Evolutionary conservation across 2,888 invertebrate species (phyloP).

Genomic region (Sicus ferrugineus): DNA sequence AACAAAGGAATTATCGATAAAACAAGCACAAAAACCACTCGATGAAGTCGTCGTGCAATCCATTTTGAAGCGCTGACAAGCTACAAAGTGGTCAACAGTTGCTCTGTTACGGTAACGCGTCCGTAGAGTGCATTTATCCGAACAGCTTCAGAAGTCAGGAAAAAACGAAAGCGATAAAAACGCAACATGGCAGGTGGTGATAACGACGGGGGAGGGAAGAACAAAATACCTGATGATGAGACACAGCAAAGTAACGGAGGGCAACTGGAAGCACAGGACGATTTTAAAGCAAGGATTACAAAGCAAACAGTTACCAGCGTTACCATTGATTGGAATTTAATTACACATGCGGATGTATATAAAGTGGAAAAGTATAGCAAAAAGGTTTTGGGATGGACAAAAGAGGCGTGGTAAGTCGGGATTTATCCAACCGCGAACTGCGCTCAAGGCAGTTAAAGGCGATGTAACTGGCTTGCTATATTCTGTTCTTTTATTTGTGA

Average conservation of each 20-base stretch:
- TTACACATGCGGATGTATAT: slow-evolving; percentile 54
- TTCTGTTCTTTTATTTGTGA: too few relatives aligned
- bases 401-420: slow-evolving; percentile 54
- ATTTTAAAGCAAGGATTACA: slow-evolving; percentile 51
- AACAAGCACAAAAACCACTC: neutral
- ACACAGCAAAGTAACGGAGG: too few relatives aligned
- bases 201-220: neutral
- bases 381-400: slow-evolving; percentile 55
- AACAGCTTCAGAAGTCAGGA: neutral
- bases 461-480: too few relatives aligned
- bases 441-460: too few relatives aligned
- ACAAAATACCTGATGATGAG: neutral
- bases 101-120: neutral
- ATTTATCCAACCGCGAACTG: neutral
- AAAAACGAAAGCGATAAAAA: neutral
- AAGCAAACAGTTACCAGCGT: slow-evolving; percentile 56
- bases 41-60: neutral
- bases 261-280: too few relatives aligned
- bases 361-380: slow-evolving; percentile 57
- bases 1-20: neutral
- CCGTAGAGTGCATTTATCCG: neutral
- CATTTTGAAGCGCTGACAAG: neutral
- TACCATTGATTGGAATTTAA: slow-evolving; percentile 54
- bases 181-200: neutral
- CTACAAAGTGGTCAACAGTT: slow-evolving; percentile 20